Conservation (phyloP, 2,113 vertebrate species). For the Sialia sialis region DNA sequence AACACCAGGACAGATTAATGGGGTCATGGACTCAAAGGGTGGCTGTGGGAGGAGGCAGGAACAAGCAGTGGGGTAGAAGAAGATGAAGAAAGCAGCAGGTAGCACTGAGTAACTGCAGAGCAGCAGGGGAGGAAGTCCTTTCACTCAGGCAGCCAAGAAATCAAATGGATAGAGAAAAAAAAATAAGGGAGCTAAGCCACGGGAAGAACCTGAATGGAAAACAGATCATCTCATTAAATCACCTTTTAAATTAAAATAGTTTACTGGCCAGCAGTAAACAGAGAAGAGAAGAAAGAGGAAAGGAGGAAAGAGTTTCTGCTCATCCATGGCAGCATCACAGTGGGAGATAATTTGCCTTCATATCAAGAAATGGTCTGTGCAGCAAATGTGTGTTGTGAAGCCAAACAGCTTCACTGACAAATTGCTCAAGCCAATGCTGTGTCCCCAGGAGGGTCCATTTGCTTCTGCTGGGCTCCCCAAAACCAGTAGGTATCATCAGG, state of each 20-base stretch:
- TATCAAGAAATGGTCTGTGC: not conserved
- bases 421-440: not conserved
- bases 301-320: not conserved
- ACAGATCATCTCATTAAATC: conserved; percentile 40
- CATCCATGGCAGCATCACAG: not conserved
- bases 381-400: not conserved
- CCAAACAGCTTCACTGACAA: not conserved
- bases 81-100: conserved; percentile 50
- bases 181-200: not conserved
- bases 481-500: not conserved
- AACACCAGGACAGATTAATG: not conserved
- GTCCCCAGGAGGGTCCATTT: not conserved
- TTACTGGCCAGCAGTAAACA: not conserved
- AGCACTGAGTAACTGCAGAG: conserved; percentile 5
- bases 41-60: not conserved
- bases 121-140: not conserved
- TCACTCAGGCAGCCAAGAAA: conserved; percentile 1
- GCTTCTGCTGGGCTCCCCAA: not conserved
- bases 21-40: not conserved
- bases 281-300: not conserved
- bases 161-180: not conserved
- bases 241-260: conserved; percentile 3
- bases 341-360: not conserved
- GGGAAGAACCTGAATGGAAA: conserved; percentile 29
- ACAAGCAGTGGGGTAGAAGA: not conserved